These are phyloP conservation scores for Micronycteris hirsuta DNA, from an alignment of 2,113 vertebrate species.

Conservation along the genomic window DNA sequence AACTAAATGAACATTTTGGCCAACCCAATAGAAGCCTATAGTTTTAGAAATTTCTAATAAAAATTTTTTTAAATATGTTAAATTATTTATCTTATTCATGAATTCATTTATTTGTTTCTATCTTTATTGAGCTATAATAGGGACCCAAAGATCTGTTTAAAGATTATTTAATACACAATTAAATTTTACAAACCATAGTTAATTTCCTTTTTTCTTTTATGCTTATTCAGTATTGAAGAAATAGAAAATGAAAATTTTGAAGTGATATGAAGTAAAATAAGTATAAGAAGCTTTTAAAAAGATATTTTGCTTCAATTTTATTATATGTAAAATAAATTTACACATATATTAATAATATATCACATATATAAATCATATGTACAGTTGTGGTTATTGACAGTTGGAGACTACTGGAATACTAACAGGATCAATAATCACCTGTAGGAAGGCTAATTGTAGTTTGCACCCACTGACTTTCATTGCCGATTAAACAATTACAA, in stretches of 20 bases:
- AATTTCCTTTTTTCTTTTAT: neutral
- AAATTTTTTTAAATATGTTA: neutral
- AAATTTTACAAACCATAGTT: neutral
- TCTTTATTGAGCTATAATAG: neutral
- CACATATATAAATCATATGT: neutral
- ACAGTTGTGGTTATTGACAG: neutral
- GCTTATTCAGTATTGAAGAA: neutral
- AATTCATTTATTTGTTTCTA: neutral
- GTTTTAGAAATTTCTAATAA: conserved; percentile 1
- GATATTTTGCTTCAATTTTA: neutral
- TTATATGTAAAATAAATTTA: neutral
- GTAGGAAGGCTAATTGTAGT: neutral
- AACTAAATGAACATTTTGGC: too few species aligned
- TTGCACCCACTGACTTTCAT: neutral
- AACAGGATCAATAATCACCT: neutral
- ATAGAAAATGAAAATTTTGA: neutral
- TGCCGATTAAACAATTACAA: conserved; percentile 4
- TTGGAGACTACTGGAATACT: neutral
- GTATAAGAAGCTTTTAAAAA: neutral
- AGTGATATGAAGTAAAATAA: neutral
- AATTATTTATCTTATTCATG: neutral
- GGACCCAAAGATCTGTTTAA: neutral
- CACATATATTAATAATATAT: neutral
- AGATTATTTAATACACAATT: neutral
- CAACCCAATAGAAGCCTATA: neutral